Percentiles rank a stretch among this genome's conserved stretches.
Conservation (phyloP, 2,888 invertebrate genomes). For the Melieria omissa region DNA sequence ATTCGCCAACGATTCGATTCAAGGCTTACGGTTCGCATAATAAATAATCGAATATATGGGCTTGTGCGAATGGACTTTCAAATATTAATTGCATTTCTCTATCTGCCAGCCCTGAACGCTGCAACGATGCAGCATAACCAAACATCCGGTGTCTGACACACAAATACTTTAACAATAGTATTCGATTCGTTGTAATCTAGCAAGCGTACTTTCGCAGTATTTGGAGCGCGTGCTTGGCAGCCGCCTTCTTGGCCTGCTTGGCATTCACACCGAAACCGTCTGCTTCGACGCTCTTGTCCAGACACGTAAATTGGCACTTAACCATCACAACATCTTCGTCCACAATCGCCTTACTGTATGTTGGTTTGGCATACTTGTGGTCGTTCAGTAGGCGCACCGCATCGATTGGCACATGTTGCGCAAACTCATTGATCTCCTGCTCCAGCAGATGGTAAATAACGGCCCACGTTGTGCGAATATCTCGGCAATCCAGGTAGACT, state of each 20-base stretch:
- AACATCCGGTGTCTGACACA: too few species aligned
- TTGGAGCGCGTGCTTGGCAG: constrained; percentile 81
- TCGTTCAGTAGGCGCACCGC: constrained; percentile 90
- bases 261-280: constrained; percentile 79
- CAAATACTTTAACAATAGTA: too few species aligned
- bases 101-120: too few species aligned
- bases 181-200: constrained; percentile 14
- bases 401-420: constrained; percentile 85
- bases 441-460: constrained; percentile 87
- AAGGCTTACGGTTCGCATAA: too few species aligned
- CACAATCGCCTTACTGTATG: constrained; percentile 68
- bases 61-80: too few species aligned
- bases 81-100: too few species aligned
- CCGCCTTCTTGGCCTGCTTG: constrained; percentile 78
- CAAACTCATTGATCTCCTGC: constrained; percentile 86
- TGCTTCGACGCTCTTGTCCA: constrained; percentile 71
- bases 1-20: too few species aligned
- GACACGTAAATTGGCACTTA: constrained; percentile 72
- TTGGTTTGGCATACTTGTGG: constrained; percentile 75
- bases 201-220: constrained; percentile 46
- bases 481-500: constrained; percentile 86
- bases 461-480: constrained; percentile 80
- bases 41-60: too few species aligned
- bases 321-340: constrained; percentile 70
- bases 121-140: too few species aligned